Evolutionary conservation across 2,797 vertebrate genomes (phyloP).

Genomic region (Galagoides demidoff): DNA sequence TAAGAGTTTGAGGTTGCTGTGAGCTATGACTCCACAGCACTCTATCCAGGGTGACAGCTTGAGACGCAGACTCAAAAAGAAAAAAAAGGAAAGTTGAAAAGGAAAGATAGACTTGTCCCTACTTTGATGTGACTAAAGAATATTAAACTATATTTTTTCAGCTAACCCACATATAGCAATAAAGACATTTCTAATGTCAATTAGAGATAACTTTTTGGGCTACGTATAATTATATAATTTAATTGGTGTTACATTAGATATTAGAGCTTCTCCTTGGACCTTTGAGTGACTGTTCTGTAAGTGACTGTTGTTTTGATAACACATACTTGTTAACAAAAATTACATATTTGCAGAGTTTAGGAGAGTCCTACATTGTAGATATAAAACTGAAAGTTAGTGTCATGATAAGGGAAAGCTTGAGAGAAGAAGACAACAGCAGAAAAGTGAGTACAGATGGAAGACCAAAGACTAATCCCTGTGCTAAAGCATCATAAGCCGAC

Average conservation of each 20-base stretch:
- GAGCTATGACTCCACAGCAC: too few species aligned
- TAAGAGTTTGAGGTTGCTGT: too few species aligned
- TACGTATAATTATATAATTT: neutral
- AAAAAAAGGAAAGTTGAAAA: neutral
- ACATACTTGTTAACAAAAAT: neutral
- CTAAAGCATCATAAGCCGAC: neutral
- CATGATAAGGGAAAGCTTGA: neutral
- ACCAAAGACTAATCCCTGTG: neutral
- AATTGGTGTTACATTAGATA: neutral
- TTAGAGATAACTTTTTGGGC: neutral
- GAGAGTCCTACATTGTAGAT: neutral
- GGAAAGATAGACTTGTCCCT: neutral
- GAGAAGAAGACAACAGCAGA: neutral
- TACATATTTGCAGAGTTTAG: neutral
- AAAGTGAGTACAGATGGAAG: neutral
- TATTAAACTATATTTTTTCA: neutral
- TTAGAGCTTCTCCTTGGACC: neutral
- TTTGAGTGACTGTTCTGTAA: neutral
- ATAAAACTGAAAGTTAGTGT: neutral
- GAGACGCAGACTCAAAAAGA: too few species aligned
- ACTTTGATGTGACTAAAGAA: neutral
- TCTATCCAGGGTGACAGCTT: too few species aligned
- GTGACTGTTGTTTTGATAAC: neutral
- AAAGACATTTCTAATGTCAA: neutral
- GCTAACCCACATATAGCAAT: neutral